Base-by-base conservation (phyloP, 2,888 invertebrate genomes). In the Calliopum simillimum region DNA sequence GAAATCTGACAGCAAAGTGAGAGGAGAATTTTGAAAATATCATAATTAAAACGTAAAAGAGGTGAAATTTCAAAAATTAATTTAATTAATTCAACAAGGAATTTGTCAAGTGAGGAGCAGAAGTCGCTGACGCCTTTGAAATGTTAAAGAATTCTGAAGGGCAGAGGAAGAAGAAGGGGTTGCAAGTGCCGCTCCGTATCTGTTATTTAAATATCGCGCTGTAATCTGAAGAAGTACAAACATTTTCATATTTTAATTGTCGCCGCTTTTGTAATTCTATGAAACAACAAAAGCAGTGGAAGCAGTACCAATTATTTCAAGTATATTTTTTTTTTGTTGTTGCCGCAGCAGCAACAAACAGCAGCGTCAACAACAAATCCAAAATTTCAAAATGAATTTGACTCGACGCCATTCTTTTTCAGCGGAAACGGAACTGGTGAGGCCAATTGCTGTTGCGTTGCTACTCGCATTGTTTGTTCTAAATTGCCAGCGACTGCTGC, bases 31-130 rank as follows among this genome's bases (percentile, higher is more conserved):
- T 76, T 61, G 75, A 80, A 71, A 78, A 81, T 81, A 77, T 78
- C 74, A 75, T 82, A 80, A 82, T 81, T 80, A 82, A 81, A 81
- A 80, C 76, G 77, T 79, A 79, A 77, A 80, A 79, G 82, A 82
- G 80, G 78, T 76, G 67, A 67, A 71, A 75, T 74, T 76, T 75
- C 76, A 75, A 77, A 79, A 68, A 72, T 72, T 69, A 59, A 72
- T 72, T 72, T 72, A 72, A 72, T 72, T 72, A 72, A 72, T 78
- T 75, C 78, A 76, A 77, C 77, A 74, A 71, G 76, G 77, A 79
- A 79, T 79, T 79, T 79, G 79, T 79, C 79, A 79, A 79, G 79
- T 77, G 79, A 33, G 2, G 33, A 33, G 33, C 8, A 33, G 33
- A n/a, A n/a, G n/a, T n/a, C n/a, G n/a, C n/a, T n/a, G n/a, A n/a